A percentile compares a stretch with the other conserved stretches of the same genome.
Evolutionary conservation across 1,140 invertebrate genomes (phyloP).

Genomic region (Drosophila azteca): DNA sequence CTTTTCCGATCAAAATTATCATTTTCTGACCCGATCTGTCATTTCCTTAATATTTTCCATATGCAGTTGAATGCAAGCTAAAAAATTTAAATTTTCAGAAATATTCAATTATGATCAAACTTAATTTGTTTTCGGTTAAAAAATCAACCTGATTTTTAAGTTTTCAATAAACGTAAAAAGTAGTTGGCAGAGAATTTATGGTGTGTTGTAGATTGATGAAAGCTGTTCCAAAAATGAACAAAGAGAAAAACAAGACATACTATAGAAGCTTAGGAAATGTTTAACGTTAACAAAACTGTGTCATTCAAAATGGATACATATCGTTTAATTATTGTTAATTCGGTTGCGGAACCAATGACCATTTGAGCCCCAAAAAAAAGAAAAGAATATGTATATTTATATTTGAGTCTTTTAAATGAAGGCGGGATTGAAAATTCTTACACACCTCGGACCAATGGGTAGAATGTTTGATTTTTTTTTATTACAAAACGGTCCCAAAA

Average conservation of each 20-base stretch:
- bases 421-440: conserved; percentile 19
- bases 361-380: conserved; percentile 32
- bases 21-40: no score
- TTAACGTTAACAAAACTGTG: conserved; percentile 52
- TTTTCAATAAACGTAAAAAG: no score
- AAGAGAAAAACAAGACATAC: neutral
- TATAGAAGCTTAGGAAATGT: conserved; percentile 33
- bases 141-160: no score
- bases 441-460: conserved; percentile 52
- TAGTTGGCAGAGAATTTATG: no score
- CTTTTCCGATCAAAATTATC: no score
- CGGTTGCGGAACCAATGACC: conserved; percentile 74
- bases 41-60: no score
- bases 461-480: conserved; percentile 39
- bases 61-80: no score
- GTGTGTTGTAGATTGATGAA: no score
- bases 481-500: conserved; percentile 27
- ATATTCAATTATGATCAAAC: no score
- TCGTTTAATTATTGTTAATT: conserved; percentile 77
- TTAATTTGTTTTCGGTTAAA: no score
- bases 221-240: neutral
- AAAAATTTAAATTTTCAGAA: no score
- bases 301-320: conserved; percentile 78
- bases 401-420: conserved; percentile 36
- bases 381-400: conserved; percentile 26